phyloP scores from a whole-genome alignment of 2,113 vertebrate genomes.

The Paramisgurnus dabryanus region DNA sequence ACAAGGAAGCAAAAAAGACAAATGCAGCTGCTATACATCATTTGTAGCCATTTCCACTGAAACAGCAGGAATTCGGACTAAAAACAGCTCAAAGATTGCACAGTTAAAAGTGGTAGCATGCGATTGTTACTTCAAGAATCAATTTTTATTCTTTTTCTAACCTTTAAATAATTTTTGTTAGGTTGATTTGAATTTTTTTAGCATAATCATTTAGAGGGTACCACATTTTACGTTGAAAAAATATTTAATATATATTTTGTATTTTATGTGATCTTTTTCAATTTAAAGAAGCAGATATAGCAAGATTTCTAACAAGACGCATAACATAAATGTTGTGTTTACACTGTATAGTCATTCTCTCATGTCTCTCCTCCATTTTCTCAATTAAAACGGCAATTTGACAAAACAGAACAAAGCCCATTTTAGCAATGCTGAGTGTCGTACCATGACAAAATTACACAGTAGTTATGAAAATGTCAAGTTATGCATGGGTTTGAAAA shows the following conservation, averaged over 20 bases:
- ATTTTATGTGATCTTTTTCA: background rate
- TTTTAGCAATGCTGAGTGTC: conserved; percentile 5
- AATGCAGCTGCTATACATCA: background rate
- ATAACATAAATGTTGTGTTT: background rate
- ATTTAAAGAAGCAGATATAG: background rate
- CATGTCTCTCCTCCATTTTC: background rate
- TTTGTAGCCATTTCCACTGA: background rate
- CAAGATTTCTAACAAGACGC: background rate
- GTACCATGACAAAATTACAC: conserved; percentile 19
- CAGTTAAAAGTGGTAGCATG: no score
- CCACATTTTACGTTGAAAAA: no score
- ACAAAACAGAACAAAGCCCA: conserved; percentile 26
- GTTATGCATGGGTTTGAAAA: conserved; percentile 33
- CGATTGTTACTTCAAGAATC: no score
- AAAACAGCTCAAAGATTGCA: no score
- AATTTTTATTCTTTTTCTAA: no score
- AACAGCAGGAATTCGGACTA: background rate
- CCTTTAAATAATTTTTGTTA: no score
- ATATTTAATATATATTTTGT: no score
- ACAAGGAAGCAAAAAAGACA: background rate
- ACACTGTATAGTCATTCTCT: background rate
- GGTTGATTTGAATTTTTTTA: no score
- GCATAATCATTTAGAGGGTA: no score
- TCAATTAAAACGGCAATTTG: conserved; percentile 10
- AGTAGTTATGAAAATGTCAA: conserved; percentile 41